Evolutionary conservation across 2,797 vertebrate species (phyloP), one percentile per base, ranked within the genome.

Genomic region (Megalops cyprinoides): DNA sequence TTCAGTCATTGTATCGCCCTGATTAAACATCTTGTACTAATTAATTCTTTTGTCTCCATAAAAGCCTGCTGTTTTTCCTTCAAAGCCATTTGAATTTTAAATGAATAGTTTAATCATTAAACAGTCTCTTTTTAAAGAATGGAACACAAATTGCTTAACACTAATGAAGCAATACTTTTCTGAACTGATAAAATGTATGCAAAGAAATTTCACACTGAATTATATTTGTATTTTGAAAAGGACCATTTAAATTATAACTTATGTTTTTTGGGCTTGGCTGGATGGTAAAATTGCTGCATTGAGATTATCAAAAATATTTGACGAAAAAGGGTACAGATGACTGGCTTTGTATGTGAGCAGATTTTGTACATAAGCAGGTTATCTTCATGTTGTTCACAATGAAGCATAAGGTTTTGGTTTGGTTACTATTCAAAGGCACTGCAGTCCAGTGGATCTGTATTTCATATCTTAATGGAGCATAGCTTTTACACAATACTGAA

Each of bases 21-120:
- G 65, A 69, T 69, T 42, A 42, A 23, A 69, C 65, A 69, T 69
- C 65, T 69, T 69, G 65, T 69, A 69, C 65, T 69, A 69, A 69
- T 69, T 69, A 69, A 69, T 69, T 69, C 37, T 69, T 69, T 69
- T 42, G 65, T 69, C 15, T 69, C 37, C 4, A 20, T 42, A 7
- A 69, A 37, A 37, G 65, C 34, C 65, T 23, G 65, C 34, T 69
- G 65, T 69, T 69, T 69, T 69, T 39, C 3, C 65, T n/a, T 69
- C 37, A 23, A 42, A 69, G 65, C 20, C 65, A 28, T 37, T 42
- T 42, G 65, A 69, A 42, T 42, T 69, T 69, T 42, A 42, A 69
- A 42, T 69, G 37, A 69, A 69, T 69, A 69, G 39, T 69, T 69
- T 39, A 69, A 69, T 69, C 37, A 23, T 69, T 69, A 39, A 69